Percentiles rank a stretch among this genome's conserved stretches.
These are phyloP conservation scores for Hylyphantes graminicola DNA, from an alignment of 1,140 invertebrate species.

Conservation along the genomic window DNA sequence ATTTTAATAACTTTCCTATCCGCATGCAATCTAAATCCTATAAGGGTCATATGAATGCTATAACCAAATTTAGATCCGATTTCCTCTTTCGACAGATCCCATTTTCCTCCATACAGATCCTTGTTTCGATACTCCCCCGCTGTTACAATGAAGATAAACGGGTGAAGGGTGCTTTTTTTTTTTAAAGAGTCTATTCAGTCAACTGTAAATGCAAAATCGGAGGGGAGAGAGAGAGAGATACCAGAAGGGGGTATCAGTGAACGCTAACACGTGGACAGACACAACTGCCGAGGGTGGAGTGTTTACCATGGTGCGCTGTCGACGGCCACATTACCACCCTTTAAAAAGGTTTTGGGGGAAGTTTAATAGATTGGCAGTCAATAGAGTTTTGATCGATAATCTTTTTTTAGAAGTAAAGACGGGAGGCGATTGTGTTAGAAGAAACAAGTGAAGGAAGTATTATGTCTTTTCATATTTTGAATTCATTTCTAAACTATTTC, in stretches of 20 bases:
- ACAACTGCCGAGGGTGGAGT: constrained; percentile 7
- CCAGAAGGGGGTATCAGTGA: constrained; percentile 2
- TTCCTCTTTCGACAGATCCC: neutral
- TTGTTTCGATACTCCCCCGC: neutral
- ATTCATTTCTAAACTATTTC: too few relatives aligned
- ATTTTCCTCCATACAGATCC: neutral
- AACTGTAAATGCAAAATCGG: constrained; percentile 14
- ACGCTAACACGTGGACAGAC: constrained; percentile 16
- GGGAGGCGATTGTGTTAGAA: too few relatives aligned
- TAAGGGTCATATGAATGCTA: too few relatives aligned
- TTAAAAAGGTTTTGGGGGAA: too few relatives aligned
- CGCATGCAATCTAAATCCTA: too few relatives aligned
- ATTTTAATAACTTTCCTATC: too few relatives aligned
- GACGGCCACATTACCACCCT: constrained; percentile 1
- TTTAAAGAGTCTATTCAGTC: neutral
- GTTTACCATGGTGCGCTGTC: constrained; percentile 10
- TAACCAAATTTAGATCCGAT: neutral
- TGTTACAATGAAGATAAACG: neutral
- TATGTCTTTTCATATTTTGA: too few relatives aligned
- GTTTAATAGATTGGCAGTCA: too few relatives aligned
- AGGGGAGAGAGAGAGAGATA: neutral
- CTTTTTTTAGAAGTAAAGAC: too few relatives aligned
- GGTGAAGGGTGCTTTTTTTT: neutral
- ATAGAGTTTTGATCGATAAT: too few relatives aligned
- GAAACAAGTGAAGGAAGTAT: too few relatives aligned